Conservation (phyloP, 2,113 vertebrate species). For the Gasterosteus nipponicus region DNA sequence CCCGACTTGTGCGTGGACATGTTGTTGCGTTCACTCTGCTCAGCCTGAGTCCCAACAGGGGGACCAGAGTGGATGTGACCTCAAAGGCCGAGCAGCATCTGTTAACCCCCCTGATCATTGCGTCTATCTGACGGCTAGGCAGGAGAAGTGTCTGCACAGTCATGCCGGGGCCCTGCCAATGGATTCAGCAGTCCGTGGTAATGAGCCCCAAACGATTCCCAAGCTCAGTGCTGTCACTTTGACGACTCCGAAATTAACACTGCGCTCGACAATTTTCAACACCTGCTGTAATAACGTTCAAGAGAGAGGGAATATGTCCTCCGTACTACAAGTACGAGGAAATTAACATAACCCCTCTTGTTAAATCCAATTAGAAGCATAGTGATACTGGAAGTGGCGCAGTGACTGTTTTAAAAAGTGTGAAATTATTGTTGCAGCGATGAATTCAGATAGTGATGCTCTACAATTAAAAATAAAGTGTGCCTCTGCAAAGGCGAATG, state of each 20-base stretch:
- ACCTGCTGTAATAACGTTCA: conserved; percentile 72
- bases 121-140: conserved; percentile 60
- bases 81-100: conserved; percentile 68
- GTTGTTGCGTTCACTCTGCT: conserved; percentile 32
- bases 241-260: conserved; percentile 73
- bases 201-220: conserved; percentile 73
- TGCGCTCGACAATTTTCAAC: conserved; percentile 61
- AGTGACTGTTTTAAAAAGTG: conserved; percentile 47
- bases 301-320: conserved; percentile 58
- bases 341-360: conserved; percentile 68
- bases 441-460: conserved; percentile 26
- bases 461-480: not conserved
- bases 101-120: conserved; percentile 74
- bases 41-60: conserved; percentile 43
- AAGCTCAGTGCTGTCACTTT: conserved; percentile 71
- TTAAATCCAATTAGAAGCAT: conserved; percentile 67
- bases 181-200: conserved; percentile 74
- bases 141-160: conserved; percentile 60
- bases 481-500: not conserved
- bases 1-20: conserved; percentile 4
- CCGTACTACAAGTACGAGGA: conserved; percentile 61
- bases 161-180: conserved; percentile 68
- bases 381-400: conserved; percentile 46
- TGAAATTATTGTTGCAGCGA: conserved; percentile 37
- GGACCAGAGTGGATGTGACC: conserved; percentile 68